A percentile compares a stretch with the other conserved stretches of the same genome.
phyloP scores from a whole-genome alignment of 2,888 invertebrate genomes.

The Cephus sareptanus region DNA sequence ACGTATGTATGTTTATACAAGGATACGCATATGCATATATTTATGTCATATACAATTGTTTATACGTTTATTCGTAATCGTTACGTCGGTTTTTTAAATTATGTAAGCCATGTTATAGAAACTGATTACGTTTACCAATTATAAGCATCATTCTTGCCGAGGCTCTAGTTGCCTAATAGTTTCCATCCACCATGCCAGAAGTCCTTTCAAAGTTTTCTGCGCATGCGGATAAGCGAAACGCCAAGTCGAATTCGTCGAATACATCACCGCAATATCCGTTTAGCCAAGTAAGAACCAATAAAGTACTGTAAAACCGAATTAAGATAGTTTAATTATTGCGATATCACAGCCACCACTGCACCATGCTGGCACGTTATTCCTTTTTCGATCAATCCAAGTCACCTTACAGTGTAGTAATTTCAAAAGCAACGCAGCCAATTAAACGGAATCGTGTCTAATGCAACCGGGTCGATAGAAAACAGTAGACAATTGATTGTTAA shows the following conservation, averaged over 20 bases:
- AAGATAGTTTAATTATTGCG: neutral
- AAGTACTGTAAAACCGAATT: neutral
- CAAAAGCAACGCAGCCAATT: neutral
- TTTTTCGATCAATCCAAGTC: neutral
- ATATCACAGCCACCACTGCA: neutral
- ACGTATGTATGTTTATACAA: neutral
- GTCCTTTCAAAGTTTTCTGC: neutral
- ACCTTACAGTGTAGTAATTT: neutral
- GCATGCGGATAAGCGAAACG: neutral
- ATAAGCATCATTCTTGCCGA: neutral
- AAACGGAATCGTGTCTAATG: neutral
- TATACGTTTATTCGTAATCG: neutral
- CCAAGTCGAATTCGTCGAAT: neutral
- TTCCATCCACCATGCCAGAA: neutral
- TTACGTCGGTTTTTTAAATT: neutral
- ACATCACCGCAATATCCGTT: neutral
- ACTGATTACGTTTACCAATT: neutral
- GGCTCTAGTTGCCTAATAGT: neutral
- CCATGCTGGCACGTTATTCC: neutral
- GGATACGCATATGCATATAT: neutral
- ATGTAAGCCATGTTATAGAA: neutral
- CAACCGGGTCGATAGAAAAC: too few species aligned
- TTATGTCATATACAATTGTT: neutral
- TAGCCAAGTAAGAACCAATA: neutral
- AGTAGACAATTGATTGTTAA: neutral